These are phyloP conservation scores for Euclidia mi DNA, from an alignment of 2,888 invertebrate species.

Conservation along the genomic window DNA sequence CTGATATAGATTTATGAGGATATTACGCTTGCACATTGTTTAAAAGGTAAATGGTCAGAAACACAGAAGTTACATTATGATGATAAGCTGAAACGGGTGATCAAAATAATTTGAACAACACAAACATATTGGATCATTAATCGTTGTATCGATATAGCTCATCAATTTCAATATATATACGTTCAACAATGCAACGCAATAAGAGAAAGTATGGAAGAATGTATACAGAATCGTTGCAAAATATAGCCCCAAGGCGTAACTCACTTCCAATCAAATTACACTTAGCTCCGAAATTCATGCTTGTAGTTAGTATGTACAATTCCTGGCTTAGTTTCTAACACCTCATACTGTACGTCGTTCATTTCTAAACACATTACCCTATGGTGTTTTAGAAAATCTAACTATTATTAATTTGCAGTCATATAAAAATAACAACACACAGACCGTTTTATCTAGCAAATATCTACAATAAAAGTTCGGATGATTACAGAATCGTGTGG, in stretches of 20 bases:
- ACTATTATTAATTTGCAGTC: conserved; percentile 85
- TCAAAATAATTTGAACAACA: conserved; percentile 56
- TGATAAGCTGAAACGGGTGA: conserved; percentile 10
- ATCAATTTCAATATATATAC: conserved; percentile 66
- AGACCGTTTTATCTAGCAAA: conserved; percentile 84
- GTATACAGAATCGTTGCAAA: conserved; percentile 40
- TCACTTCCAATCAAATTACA: conserved; percentile 31
- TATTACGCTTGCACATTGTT: too few relatives aligned
- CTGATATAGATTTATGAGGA: too few relatives aligned
- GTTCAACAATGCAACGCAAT: conserved; percentile 20
- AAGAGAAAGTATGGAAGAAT: conserved; percentile 13
- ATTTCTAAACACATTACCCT: conserved; percentile 70
- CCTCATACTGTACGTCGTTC: conserved; percentile 42
- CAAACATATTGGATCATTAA: conserved; percentile 64
- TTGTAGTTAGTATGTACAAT: conserved; percentile 58
- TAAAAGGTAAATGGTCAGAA: too few relatives aligned
- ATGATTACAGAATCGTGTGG: conserved; percentile 79
- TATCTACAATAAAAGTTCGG: conserved; percentile 83
- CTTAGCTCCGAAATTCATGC: conserved; percentile 48
- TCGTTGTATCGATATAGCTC: conserved; percentile 85
- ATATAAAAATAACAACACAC: conserved; percentile 90
- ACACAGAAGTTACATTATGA: too few relatives aligned
- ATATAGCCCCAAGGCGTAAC: conserved; percentile 15
- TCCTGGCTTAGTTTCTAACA: conserved; percentile 51
- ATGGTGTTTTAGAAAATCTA: conserved; percentile 88